phyloP scores from a whole-genome alignment of 1,140 invertebrate genomes.

The Piezodorus guildinii region DNA sequence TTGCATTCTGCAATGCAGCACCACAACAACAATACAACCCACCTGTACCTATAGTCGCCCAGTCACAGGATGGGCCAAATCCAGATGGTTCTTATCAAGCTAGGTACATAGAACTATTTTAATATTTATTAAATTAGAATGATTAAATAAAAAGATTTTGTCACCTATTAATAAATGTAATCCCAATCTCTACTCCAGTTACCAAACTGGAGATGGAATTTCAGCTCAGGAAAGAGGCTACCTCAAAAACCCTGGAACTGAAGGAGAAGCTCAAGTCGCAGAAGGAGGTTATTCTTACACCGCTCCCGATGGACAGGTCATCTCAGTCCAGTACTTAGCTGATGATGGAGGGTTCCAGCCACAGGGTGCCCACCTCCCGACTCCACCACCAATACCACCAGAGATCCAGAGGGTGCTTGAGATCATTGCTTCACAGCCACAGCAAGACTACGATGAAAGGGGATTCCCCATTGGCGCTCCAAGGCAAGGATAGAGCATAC shows the following conservation, averaged over 20 bases:
- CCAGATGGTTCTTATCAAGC: constrained; percentile 40
- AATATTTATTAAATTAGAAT: no score
- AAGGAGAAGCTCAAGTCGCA: constrained; percentile 30
- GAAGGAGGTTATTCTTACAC: constrained; percentile 44
- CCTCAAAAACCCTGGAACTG: constrained; percentile 41
- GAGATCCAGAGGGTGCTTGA: constrained; percentile 15
- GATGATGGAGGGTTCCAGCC: constrained; percentile 76
- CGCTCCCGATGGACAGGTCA: constrained; percentile 55
- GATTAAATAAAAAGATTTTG: no score
- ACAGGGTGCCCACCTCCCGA: constrained; percentile 68
- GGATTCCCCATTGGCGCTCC: constrained; percentile 10
- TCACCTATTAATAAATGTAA: no score
- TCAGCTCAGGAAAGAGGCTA: constrained; percentile 47
- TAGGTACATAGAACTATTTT: neutral
- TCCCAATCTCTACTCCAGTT: constrained; percentile 38
- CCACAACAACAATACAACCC: constrained; percentile 33
- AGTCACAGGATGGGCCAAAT: constrained; percentile 37
- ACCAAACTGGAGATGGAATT: constrained; percentile 60
- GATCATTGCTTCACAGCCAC: constrained; percentile 18
- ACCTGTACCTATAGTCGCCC: constrained; percentile 40
- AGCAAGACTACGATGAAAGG: constrained; percentile 21
- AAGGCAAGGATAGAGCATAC: neutral
- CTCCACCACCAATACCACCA: constrained; percentile 63
- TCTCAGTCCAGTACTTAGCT: constrained; percentile 59
- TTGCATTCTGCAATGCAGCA: constrained; percentile 26